These are phyloP conservation scores for Brachyopa scutellaris DNA, from an alignment of 2,888 invertebrate species.

Conservation along the genomic window DNA sequence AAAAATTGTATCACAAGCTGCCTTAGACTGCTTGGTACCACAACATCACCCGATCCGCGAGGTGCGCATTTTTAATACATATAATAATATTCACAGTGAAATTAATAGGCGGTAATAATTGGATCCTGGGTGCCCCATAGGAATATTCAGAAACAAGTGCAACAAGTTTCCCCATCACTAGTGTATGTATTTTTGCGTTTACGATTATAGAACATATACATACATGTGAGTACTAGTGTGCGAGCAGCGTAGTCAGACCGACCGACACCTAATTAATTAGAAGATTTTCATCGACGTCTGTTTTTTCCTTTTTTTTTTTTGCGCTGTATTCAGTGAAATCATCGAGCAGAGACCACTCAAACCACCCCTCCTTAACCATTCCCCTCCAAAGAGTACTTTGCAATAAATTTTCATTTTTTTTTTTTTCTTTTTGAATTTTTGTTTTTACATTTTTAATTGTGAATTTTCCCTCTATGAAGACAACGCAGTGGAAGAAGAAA, in stretches of 20 bases:
- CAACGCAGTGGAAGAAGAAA: not conserved
- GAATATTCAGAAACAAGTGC: constrained; percentile 57
- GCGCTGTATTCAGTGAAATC: not conserved
- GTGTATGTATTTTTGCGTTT: too few species aligned
- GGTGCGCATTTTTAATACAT: constrained; percentile 49
- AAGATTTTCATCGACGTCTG: constrained; percentile 25
- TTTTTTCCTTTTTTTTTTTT: not conserved
- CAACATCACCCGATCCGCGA: constrained; percentile 30
- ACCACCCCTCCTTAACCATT: not conserved
- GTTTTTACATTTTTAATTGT: constrained; percentile 37
- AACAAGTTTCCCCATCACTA: constrained; percentile 43
- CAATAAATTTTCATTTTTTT: constrained; percentile 23
- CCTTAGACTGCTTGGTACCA: constrained; percentile 69
- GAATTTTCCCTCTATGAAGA: constrained; percentile 9
- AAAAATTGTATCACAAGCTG: constrained; percentile 47
- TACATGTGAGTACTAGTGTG: not conserved
- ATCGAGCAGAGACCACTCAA: constrained; percentile 18
- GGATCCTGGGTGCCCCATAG: constrained; percentile 54
- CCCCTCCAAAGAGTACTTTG: constrained; percentile 7
- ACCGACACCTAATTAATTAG: constrained; percentile 31
- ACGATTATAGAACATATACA: too few species aligned
- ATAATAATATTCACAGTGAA: constrained; percentile 63
- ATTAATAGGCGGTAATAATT: constrained; percentile 70
- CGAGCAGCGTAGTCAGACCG: constrained; percentile 37
- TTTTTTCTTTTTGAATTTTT: not conserved